Evolutionary conservation across 2,888 invertebrate species (phyloP).

Genomic region (Acrobasis consociella): DNA sequence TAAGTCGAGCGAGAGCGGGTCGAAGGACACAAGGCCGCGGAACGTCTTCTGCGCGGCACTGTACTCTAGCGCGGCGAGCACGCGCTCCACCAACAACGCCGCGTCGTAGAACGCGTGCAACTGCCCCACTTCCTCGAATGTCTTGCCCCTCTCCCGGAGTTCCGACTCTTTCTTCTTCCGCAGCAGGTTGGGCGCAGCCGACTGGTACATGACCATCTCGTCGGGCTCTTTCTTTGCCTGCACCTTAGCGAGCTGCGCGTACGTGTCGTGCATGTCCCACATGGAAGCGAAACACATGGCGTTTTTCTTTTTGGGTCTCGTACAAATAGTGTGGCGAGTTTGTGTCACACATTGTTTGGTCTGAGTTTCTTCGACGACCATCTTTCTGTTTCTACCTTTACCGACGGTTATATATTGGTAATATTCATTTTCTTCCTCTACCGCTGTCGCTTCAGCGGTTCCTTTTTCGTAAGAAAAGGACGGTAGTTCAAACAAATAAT

Average conservation of each 20-base stretch:
- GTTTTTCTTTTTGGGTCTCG: slow-evolving; percentile 78
- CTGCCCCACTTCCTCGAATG: slow-evolving; percentile 53
- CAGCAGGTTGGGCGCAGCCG: slow-evolving; percentile 56
- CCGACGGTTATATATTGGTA: slow-evolving; percentile 87
- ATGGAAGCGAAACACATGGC: slow-evolving; percentile 86
- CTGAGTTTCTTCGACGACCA: slow-evolving; percentile 87
- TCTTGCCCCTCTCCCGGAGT: slow-evolving; percentile 40
- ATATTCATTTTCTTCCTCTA: slow-evolving; percentile 84
- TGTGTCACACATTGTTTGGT: slow-evolving; percentile 84
- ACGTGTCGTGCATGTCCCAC: slow-evolving; percentile 91
- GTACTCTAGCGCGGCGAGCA: slow-evolving; percentile 86
- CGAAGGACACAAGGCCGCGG: slow-evolving; percentile 84
- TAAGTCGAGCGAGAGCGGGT: slow-evolving; percentile 85
- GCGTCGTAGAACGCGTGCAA: slow-evolving; percentile 83
- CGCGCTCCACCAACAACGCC: slow-evolving; percentile 86
- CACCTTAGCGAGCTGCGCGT: slow-evolving; percentile 66
- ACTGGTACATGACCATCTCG: slow-evolving; percentile 73
- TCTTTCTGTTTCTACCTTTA: slow-evolving; percentile 86
- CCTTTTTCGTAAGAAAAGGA: slow-evolving; percentile 84
- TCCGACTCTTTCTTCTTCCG: slow-evolving; percentile 51
- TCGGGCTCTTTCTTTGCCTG: slow-evolving; percentile 60
- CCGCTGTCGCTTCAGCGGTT: slow-evolving; percentile 79
- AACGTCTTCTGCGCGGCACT: slow-evolving; percentile 87
- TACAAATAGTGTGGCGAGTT: slow-evolving; percentile 84
- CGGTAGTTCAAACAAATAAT: slow-evolving; percentile 84